Evolutionary conservation across 2,888 invertebrate genomes (phyloP).

Genomic region (Chaitophorus viminalis): DNA sequence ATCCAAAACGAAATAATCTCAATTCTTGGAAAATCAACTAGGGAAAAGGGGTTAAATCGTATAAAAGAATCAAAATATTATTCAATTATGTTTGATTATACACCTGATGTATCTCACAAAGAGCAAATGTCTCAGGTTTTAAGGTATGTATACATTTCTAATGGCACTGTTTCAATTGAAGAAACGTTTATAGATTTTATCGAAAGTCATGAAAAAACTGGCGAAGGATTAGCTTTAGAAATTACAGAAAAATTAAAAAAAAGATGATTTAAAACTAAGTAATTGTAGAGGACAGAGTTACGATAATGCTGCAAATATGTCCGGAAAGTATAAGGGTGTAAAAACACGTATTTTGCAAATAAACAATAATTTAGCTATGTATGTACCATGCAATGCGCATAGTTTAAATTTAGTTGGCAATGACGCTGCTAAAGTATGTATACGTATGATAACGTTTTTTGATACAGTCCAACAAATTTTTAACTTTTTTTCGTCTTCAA

Average conservation of each 20-base stretch:
- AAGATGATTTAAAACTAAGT: constrained; percentile 22
- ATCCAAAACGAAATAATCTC: constrained; percentile 40
- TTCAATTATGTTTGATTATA: constrained; percentile 55
- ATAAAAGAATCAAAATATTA: constrained; percentile 53
- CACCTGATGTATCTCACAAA: constrained; percentile 53
- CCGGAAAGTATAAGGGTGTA: constrained; percentile 13
- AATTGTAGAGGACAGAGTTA: constrained; percentile 25
- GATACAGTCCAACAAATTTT: constrained; percentile 10
- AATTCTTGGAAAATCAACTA: constrained; percentile 48
- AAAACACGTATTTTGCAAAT: constrained; percentile 7
- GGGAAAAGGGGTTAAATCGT: constrained; percentile 28
- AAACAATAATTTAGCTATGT: neutral
- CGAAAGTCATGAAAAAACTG: constrained; percentile 50
- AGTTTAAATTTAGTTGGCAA: no score
- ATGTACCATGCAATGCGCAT: no score
- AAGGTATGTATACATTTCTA: constrained; percentile 39
- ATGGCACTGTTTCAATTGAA: constrained; percentile 35
- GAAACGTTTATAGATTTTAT: constrained; percentile 58
- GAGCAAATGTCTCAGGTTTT: constrained; percentile 47
- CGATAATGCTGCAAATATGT: constrained; percentile 24
- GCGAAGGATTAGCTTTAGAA: constrained; percentile 49
- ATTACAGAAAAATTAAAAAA: constrained; percentile 33
- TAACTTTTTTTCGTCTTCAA: constrained; percentile 4
- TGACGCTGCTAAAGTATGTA: neutral
- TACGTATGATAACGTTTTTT: constrained; percentile 19